These are phyloP conservation scores for Aegotheles bennettii DNA, from an alignment of 2,113 vertebrate genomes.

Conservation along the genomic window DNA sequence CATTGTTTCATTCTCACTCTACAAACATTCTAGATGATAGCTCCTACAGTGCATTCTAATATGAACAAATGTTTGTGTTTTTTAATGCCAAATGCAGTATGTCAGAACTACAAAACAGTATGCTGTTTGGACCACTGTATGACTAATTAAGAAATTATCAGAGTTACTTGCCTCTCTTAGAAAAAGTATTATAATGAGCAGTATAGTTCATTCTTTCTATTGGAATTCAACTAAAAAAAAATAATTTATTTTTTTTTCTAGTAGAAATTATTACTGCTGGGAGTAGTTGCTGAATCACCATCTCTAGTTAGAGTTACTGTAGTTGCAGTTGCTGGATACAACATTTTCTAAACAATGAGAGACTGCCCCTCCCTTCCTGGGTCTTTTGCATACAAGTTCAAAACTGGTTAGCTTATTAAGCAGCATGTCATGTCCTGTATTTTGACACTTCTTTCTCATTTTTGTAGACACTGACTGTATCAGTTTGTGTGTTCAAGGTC, in stretches of 20 bases:
- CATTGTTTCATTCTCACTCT: not conserved
- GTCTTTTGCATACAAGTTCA: not conserved
- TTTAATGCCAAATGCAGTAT: not conserved
- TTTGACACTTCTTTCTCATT: not conserved
- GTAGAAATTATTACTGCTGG: not conserved
- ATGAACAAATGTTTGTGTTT: not conserved
- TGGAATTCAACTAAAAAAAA: not conserved
- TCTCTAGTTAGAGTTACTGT: not conserved
- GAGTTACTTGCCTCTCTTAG: not conserved
- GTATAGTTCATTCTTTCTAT: not conserved
- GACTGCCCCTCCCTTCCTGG: not conserved
- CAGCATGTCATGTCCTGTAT: not conserved
- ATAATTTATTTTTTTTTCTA: not conserved
- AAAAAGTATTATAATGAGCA: not conserved
- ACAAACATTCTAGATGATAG: not conserved
- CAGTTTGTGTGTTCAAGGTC: not conserved
- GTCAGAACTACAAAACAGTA: not conserved
- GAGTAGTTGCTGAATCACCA: not conserved
- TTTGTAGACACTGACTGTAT: not conserved
- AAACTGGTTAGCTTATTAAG: not conserved
- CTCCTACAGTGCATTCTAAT: not conserved
- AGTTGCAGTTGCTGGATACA: not conserved
- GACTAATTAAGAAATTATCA: not conserved
- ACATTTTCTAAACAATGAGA: not conserved
- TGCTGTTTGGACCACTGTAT: not conserved